Evolutionary conservation across 2,797 vertebrate species (phyloP).

Genomic region (Onychomys torridus): DNA sequence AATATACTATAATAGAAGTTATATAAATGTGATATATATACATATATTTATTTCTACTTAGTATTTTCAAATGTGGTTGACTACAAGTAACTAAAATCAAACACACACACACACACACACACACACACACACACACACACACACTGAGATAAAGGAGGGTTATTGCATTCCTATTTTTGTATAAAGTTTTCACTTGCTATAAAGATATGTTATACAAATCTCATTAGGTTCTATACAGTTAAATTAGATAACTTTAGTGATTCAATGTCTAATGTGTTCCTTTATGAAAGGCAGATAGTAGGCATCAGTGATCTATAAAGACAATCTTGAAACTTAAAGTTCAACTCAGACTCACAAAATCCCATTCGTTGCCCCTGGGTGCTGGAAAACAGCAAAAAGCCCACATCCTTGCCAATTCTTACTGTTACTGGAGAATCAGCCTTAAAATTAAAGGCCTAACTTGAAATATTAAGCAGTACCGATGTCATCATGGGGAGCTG

Average conservation of each 20-base stretch:
- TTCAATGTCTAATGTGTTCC: not conserved
- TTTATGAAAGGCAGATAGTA: not conserved
- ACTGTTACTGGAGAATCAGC: not conserved
- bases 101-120: not conserved
- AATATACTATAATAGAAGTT: not conserved
- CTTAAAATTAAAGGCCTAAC: constrained; percentile 13
- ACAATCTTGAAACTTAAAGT: not conserved
- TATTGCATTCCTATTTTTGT: not conserved
- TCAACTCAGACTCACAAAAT: not conserved
- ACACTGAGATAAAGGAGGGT: not conserved
- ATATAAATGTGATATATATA: not conserved
- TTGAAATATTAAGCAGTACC: not conserved
- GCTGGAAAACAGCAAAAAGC: not conserved
- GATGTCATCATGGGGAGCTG: accelerated
- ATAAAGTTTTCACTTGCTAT: not conserved
- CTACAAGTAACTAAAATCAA: not conserved
- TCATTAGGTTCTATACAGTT: not conserved
- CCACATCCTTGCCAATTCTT: not conserved
- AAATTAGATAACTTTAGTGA: constrained; percentile 27
- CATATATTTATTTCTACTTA: not conserved
- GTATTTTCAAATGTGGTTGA: not conserved
- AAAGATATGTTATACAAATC: not conserved
- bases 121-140: no score
- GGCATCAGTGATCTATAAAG: not conserved
- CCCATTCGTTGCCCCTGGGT: not conserved